A percentile compares a stretch with the other conserved stretches of the same genome.
phyloP scores from a whole-genome alignment of 2,888 invertebrate genomes.

The Hartigia nigra region DNA sequence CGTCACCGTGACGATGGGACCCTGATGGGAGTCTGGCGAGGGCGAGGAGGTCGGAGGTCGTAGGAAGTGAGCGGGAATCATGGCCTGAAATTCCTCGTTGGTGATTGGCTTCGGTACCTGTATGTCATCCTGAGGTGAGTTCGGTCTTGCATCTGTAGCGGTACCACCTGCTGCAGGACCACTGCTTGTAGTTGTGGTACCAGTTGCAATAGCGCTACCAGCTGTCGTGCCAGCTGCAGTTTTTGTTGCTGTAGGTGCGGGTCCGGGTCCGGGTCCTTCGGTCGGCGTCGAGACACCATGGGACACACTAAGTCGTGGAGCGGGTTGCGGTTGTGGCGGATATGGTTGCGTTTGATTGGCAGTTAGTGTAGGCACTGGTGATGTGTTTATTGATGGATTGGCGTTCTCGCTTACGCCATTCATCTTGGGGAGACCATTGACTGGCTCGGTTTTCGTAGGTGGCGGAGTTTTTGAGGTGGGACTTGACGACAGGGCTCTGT shows the following conservation, averaged over 20 bases:
- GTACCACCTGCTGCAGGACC: slow-evolving; percentile 41
- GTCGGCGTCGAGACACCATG: slow-evolving; percentile 24
- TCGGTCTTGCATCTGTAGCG: slow-evolving; percentile 60
- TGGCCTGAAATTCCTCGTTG: slow-evolving; percentile 94
- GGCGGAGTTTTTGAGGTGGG: slow-evolving; percentile 61
- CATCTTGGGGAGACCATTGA: slow-evolving; percentile 54
- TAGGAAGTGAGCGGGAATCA: slow-evolving; percentile 93
- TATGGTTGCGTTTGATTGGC: slow-evolving; percentile 28
- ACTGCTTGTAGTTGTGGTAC: slow-evolving; percentile 28
- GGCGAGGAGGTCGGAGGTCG: slow-evolving; percentile 65
- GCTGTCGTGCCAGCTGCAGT: slow-evolving; percentile 31
- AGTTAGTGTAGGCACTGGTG: slow-evolving; percentile 38
- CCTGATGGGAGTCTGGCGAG: slow-evolving; percentile 65
- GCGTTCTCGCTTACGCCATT: slow-evolving; percentile 50
- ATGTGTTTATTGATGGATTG: slow-evolving; percentile 36
- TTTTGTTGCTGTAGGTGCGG: slow-evolving; percentile 28
- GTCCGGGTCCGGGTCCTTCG: slow-evolving; percentile 22
- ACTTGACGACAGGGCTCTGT: slow-evolving; percentile 54
- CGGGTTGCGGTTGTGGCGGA: slow-evolving; percentile 49
- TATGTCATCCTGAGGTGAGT: slow-evolving; percentile 69
- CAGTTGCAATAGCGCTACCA: slow-evolving; percentile 40
- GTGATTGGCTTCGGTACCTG: slow-evolving; percentile 86
- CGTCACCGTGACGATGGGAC: slow-evolving; percentile 81
- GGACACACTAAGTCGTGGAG: slow-evolving; percentile 51
- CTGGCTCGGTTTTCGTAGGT: slow-evolving; percentile 58